Evolutionary conservation across 2,797 vertebrate species (phyloP), one percentile per base, ranked within the genome.

Genomic region (Acestrorhynchus altus): DNA sequence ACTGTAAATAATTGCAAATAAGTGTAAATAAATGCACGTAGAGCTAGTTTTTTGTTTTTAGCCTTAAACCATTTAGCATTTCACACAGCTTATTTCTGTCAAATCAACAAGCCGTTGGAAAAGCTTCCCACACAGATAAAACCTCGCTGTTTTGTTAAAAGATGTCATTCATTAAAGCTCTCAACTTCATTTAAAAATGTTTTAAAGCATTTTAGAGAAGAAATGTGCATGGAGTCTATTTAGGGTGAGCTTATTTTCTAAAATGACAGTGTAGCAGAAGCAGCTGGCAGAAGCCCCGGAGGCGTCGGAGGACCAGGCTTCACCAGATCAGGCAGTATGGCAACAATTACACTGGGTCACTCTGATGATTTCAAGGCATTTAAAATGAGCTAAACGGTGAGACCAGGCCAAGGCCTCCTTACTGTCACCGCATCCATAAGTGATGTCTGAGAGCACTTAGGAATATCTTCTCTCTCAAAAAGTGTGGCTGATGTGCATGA

Each of bases 281-380:
- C 22, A 68, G 65, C 78, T 74, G 61, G 74, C 64, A 63, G 57
- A 56, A 80, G 54, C 49, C 72, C 57, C 31, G 20, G 54, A 54
- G 59, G 78, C 16, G 10, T 75, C 11, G 61, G 64, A 31, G 39
- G 39, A 75, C 66, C 42, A 8, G 20, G 51, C 44, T 51, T 69
- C 28, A 47, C 20, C 67, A 71, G 49, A 80, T 54, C 28, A 28
- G 18, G 26, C 40, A 51, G 72, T 18, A 59, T 76, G 67, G 72
- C 68, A 77, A 47, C 65, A 76, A 82, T 82, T 82, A 83, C 60
- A 54, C 59, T 49, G 13, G 57, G 76, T 78, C 73, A 77, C 66
- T 77, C 60, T 44, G 44, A 63, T 66, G 61, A 79, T 81, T 66
- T 66, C 52, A 63, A 72, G 64, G 70, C 22, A 47, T 77, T 81